phyloP scores from a whole-genome alignment of 2,113 vertebrate species.

The Anguilla japonica region DNA sequence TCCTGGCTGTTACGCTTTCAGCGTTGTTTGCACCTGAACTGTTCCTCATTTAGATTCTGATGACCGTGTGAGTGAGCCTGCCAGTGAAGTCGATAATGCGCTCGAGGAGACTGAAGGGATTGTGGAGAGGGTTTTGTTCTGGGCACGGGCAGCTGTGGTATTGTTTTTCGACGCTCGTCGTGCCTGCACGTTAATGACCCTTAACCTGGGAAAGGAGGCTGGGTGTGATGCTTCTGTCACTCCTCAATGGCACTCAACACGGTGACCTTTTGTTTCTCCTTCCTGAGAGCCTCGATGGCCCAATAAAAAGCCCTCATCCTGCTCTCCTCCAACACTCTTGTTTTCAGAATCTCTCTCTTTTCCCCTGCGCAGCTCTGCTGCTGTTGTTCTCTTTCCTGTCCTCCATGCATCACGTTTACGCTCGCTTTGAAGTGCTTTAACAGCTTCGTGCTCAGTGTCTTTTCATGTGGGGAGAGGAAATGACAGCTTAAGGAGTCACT shows the following conservation, averaged over 20 bases:
- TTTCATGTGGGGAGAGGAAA: not conserved
- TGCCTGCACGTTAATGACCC: not conserved
- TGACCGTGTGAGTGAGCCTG: not conserved
- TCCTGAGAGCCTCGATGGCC: not conserved
- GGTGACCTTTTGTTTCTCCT: no score
- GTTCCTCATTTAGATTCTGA: no score
- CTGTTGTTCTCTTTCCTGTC: not conserved
- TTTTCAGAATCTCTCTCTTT: not conserved
- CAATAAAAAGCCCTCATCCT: not conserved
- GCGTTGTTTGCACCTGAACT: no score
- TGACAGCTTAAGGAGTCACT: not conserved
- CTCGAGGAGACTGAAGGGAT: not conserved
- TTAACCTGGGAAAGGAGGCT: not conserved
- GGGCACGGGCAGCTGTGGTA: not conserved
- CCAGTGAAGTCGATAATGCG: not conserved
- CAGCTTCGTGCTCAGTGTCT: not conserved
- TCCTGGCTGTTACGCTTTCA: no score
- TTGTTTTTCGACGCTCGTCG: not conserved
- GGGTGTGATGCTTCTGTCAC: not conserved
- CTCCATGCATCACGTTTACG: not conserved
- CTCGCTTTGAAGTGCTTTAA: not conserved
- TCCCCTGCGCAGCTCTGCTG: not conserved
- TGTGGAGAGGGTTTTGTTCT: constrained; percentile 1
- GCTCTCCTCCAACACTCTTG: not conserved
- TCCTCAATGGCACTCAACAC: not conserved